Evolutionary conservation across 2,797 vertebrate genomes (phyloP).

Genomic region (Enteromius unitaeniatus): DNA sequence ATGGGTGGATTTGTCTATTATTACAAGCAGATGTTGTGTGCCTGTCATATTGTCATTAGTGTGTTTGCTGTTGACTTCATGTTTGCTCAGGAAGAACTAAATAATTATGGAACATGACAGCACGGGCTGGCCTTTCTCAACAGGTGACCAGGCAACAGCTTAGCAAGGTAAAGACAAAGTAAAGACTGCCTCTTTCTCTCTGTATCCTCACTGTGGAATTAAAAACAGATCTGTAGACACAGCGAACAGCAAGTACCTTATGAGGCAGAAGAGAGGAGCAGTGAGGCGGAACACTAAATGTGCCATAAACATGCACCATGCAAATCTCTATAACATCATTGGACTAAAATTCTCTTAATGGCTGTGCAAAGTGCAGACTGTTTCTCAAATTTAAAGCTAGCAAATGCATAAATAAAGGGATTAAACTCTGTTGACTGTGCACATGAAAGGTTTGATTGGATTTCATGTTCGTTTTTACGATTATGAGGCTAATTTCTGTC

Average conservation of each 20-base stretch:
- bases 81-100: conserved; percentile 7
- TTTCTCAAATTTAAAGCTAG: conserved; percentile 11
- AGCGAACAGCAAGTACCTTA: conserved; percentile 16
- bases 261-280: conserved; percentile 41
- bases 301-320: conserved; percentile 39
- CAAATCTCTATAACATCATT: conserved; percentile 38
- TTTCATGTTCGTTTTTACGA: conserved; percentile 51
- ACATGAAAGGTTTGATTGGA: conserved; percentile 48
- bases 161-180: conserved; percentile 23
- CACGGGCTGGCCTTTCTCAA: conserved; percentile 18
- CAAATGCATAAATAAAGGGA: conserved; percentile 48
- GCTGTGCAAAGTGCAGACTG: conserved; percentile 15
- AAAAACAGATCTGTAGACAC: conserved; percentile 35
- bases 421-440: conserved; percentile 44
- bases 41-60: neutral
- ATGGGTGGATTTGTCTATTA: conserved; percentile 7
- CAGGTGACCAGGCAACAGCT: conserved; percentile 39
- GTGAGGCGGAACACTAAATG: conserved; percentile 36
- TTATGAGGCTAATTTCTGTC: conserved; percentile 52
- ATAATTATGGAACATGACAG: conserved; percentile 29
- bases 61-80: conserved; percentile 14
- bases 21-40: conserved; percentile 17
- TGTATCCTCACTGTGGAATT: conserved; percentile 15
- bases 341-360: conserved; percentile 32
- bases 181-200: conserved; percentile 20